Evolutionary conservation across 1,140 invertebrate genomes (phyloP), one percentile per base, ranked within the genome.

Genomic region (Drosophila watanabei): DNA sequence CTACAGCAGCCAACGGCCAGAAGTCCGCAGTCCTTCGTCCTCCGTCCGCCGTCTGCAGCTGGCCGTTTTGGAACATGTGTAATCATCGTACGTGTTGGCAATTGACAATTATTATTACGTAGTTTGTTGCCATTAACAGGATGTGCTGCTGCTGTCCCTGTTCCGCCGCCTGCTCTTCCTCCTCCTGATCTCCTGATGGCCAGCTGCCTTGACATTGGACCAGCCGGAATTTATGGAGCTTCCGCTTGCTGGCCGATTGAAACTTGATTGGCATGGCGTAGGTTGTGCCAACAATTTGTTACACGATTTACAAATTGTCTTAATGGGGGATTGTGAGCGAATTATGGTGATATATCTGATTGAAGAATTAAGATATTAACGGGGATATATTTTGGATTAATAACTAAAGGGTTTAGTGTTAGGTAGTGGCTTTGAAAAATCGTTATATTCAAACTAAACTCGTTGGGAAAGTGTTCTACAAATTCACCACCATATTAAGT

Each of bases 51-150:
- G 52, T 58, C 45, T 60, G 60, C 63, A 75, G 59, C 62, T 80
- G 65, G 63, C 75, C 85, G 83, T 69, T 72, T 82, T 79, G 75
- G 68, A 60, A 89, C 85, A 88, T 89, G 85, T 88, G 85, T 88
- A 88, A 88, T 88, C 85, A 88, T 88, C 85, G 85, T 88, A 88
- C 85, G 85, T 88, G 85, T 89, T 73, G 85, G 85, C 85, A 88
- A 88, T 88, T 88, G 85, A 88, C 85, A 88, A 88, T 88, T 88
- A 88, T 88, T 88, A 88, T 88, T 88, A 89, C 81, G 81, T 89
- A 89, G 85, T 88, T 79, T 79, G 76, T 79, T 79, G 76, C 77
- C 77, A 79, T 79, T 79, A 79, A 79, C 77, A 80, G 76, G 69
- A 80, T 73, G 76, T 73, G 66, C 76, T 24, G 66, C 76, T 65